Conservation (phyloP, 2,797 vertebrate species). For the Argya squamiceps region DNA sequence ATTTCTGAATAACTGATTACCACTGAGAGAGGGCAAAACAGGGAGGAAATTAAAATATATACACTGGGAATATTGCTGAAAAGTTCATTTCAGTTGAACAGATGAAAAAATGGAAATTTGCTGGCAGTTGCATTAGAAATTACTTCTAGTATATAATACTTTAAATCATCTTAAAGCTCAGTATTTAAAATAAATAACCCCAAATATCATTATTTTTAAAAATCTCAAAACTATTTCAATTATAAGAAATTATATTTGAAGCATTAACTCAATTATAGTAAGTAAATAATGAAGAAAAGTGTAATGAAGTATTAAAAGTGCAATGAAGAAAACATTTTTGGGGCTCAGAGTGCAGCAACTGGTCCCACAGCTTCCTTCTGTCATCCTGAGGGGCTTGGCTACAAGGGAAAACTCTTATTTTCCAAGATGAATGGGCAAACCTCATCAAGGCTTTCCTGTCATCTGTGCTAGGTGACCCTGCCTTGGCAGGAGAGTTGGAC, state of each 20-base stretch:
- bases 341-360: neutral
- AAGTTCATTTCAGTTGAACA: neutral
- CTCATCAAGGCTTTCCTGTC: neutral
- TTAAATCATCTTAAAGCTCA: neutral
- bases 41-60: neutral
- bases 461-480: neutral
- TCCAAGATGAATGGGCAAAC: neutral
- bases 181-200: neutral
- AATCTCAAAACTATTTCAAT: neutral
- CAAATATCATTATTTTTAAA: neutral
- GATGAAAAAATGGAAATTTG: neutral
- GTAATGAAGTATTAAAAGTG: neutral
- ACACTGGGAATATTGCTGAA: neutral
- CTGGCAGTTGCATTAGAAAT: neutral
- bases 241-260: neutral
- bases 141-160: neutral
- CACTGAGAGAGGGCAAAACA: neutral
- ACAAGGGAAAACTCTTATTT: neutral
- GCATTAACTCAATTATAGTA: neutral
- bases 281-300: neutral
- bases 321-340: neutral
- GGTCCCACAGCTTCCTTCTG: neutral
- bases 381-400: neutral
- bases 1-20: constrained; percentile 20
- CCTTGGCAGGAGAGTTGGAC: neutral